Percentiles rank a stretch among this genome's conserved stretches.
These are phyloP conservation scores for Sanderia malayensis DNA, from an alignment of 30 jellyfish, hydroid and myxozoan species.

Conservation along the genomic window DNA sequence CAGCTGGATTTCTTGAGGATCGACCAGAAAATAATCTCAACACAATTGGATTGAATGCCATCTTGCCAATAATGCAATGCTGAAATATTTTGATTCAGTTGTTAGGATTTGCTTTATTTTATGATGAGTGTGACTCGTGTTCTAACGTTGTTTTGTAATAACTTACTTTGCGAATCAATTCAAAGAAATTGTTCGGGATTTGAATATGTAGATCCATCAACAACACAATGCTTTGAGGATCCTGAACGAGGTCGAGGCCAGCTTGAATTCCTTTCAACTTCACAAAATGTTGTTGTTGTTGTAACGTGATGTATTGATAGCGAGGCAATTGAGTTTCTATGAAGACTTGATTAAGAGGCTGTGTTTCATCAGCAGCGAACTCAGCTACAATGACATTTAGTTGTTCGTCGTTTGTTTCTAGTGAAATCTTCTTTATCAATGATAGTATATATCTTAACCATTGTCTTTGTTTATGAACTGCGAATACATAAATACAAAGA, in stretches of 20 bases:
- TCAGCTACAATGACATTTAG: background rate
- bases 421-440: background rate
- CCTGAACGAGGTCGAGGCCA: constrained; percentile 6
- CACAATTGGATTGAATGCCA: constrained; percentile 26
- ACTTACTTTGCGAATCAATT: constrained; percentile 9
- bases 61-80: background rate
- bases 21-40: constrained; percentile 16
- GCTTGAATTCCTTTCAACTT: constrained; percentile 10
- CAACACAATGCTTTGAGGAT: background rate
- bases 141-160: too few relatives aligned
- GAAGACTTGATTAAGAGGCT: background rate
- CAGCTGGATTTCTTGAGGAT: constrained; percentile 4
- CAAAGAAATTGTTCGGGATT: constrained; percentile 11
- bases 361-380: background rate
- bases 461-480: background rate
- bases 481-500: background rate
- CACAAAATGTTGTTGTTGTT: background rate
- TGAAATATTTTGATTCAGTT: too few relatives aligned
- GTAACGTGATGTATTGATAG: background rate
- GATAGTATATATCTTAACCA: background rate
- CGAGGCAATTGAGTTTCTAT: background rate
- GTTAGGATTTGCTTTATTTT: too few relatives aligned
- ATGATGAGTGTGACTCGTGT: too few relatives aligned
- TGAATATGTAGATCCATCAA: constrained; percentile 27
- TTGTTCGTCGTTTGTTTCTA: background rate